These are phyloP conservation scores for Drosophila jambulina DNA, from an alignment of 1,140 invertebrate genomes.

Conservation along the genomic window DNA sequence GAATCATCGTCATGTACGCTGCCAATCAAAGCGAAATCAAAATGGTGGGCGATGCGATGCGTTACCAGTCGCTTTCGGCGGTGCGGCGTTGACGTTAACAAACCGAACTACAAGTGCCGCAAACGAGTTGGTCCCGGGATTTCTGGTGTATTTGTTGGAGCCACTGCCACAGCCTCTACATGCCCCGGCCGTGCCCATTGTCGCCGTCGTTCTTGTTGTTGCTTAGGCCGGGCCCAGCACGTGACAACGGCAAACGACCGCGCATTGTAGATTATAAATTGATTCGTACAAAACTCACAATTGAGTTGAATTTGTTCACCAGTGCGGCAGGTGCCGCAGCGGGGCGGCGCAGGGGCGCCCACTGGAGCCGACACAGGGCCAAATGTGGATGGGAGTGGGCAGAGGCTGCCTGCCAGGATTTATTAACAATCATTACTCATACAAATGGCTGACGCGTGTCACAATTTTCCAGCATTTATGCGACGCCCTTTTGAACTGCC, in stretches of 20 bases:
- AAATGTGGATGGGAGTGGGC: not conserved
- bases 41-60: conserved; percentile 57
- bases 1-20: conserved; percentile 65
- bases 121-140: conserved; percentile 59
- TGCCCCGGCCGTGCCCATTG: not conserved
- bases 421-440: conserved; percentile 84
- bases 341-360: conserved; percentile 6
- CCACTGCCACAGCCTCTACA: conserved; percentile 6
- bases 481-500: conserved; percentile 75
- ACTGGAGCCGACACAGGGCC: conserved; percentile 8
- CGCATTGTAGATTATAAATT: conserved; percentile 78
- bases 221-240: conserved; percentile 56
- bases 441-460: conserved; percentile 83
- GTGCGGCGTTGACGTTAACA: conserved; percentile 72
- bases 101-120: conserved; percentile 73
- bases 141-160: conserved; percentile 29
- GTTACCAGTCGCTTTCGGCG: conserved; percentile 4
- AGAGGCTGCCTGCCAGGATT: conserved; percentile 59
- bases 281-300: conserved; percentile 80
- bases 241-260: conserved; percentile 70
- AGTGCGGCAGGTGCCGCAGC: conserved; percentile 45
- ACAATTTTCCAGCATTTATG: conserved; percentile 83
- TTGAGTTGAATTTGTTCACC: conserved; percentile 77
- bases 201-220: conserved; percentile 27
- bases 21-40: conserved; percentile 77